A percentile compares a stretch with the other conserved stretches of the same genome.
These are phyloP conservation scores for Bugulina stolonifera DNA, from an alignment of 2,888 invertebrate species.

Conservation along the genomic window DNA sequence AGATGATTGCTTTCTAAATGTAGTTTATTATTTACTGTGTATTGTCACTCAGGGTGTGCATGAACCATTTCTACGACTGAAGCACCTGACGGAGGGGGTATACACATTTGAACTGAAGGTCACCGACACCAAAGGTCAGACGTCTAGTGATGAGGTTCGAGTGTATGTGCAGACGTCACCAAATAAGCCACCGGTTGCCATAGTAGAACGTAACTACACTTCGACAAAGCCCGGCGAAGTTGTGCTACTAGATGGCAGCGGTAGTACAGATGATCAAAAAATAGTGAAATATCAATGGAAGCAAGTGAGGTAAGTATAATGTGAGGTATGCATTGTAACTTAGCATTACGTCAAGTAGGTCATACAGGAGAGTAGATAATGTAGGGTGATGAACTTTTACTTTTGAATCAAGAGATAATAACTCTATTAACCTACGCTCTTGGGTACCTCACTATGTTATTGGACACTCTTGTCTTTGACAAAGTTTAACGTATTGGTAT, in stretches of 20 bases:
- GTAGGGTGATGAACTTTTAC: too few relatives aligned
- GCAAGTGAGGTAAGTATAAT: slow-evolving; percentile 60
- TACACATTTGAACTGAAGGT: slow-evolving; percentile 89
- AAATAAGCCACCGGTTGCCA: slow-evolving; percentile 55
- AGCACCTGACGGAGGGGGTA: slow-evolving; percentile 85
- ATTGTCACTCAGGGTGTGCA: slow-evolving; percentile 68
- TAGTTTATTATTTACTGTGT: too few relatives aligned
- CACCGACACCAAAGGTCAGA: slow-evolving; percentile 82
- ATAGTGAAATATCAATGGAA: slow-evolving; percentile 79
- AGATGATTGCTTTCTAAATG: too few relatives aligned
- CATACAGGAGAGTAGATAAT: too few relatives aligned
- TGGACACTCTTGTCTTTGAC: too few relatives aligned
- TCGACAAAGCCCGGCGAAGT: slow-evolving; percentile 78
- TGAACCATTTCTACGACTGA: slow-evolving; percentile 78
- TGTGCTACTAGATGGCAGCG: slow-evolving; percentile 69
- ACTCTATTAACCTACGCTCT: too few relatives aligned
- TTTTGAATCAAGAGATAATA: too few relatives aligned
- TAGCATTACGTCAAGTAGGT: too few relatives aligned
- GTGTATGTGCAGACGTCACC: slow-evolving; percentile 78
- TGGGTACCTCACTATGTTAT: too few relatives aligned
- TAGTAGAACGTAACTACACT: slow-evolving; percentile 60
- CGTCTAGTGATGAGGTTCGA: slow-evolving; percentile 77
- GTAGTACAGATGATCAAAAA: slow-evolving; percentile 73
- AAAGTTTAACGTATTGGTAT: too few relatives aligned
- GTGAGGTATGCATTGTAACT: too few relatives aligned